Conservation (phyloP, 2,797 vertebrate species). For the Geotria australis region DNA sequence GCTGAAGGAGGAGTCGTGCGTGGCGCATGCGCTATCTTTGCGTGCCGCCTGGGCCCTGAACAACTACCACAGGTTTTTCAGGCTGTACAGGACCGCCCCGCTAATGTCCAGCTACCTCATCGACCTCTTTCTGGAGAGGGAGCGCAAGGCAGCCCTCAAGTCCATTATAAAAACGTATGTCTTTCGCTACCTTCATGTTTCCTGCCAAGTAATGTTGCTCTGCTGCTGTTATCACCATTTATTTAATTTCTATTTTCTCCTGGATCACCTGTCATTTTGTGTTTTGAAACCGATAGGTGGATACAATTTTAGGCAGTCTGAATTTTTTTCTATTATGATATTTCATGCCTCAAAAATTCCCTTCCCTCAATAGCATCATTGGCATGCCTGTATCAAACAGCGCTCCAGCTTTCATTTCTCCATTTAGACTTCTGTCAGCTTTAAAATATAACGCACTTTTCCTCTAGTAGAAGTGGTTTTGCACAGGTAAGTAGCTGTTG, state of each 20-base stretch:
- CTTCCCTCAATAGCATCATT: too few species aligned
- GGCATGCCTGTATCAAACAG: too few species aligned
- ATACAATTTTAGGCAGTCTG: too few species aligned
- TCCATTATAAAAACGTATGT: slow-evolving; percentile 82
- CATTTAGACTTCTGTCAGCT: too few species aligned
- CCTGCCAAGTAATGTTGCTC: not conserved
- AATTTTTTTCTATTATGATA: too few species aligned
- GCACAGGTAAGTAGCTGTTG: too few species aligned
- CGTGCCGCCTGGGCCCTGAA: slow-evolving; percentile 54
- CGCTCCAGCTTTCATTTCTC: too few species aligned
- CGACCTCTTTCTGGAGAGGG: slow-evolving; percentile 68
- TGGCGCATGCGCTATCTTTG: slow-evolving; percentile 38
- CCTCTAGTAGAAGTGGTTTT: too few species aligned
- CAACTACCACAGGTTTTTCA: slow-evolving; percentile 60
- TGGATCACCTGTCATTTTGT: too few species aligned
- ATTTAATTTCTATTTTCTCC: not conserved
- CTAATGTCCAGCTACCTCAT: slow-evolving; percentile 71
- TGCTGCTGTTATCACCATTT: not conserved
- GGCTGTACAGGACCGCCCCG: slow-evolving; percentile 34
- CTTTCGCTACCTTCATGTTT: not conserved
- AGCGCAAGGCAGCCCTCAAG: slow-evolving; percentile 43
- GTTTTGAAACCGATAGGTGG: too few species aligned
- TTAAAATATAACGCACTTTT: too few species aligned
- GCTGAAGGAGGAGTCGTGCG: slow-evolving; percentile 30
- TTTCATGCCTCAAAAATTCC: too few species aligned